These are phyloP conservation scores for Clavelina lepadiformis DNA, from an alignment of 23 tunicate species.

Conservation along the genomic window DNA sequence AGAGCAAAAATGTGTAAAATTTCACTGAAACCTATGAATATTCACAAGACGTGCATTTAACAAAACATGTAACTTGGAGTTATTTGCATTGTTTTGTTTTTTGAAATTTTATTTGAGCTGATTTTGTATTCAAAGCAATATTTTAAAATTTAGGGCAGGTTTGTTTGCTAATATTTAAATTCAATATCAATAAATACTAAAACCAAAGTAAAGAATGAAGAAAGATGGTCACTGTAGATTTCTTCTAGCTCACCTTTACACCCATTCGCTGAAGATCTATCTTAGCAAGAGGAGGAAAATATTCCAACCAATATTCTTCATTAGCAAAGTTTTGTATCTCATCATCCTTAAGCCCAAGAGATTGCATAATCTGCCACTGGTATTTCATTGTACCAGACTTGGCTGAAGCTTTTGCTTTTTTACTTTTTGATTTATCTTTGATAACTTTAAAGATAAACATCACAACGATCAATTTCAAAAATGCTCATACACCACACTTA, in stretches of 20 bases:
- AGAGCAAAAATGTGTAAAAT: not conserved
- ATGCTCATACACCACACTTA: too few relatives aligned
- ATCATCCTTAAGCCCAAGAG: conserved; percentile 76
- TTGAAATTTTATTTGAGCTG: too few relatives aligned
- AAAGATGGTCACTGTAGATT: too few relatives aligned
- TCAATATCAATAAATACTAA: too few relatives aligned
- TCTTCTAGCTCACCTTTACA: conserved; percentile 57
- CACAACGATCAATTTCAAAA: not conserved
- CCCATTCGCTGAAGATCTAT: conserved; percentile 83
- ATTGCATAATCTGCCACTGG: conserved; percentile 97
- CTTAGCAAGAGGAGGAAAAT: conserved; percentile 83
- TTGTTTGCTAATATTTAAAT: too few relatives aligned
- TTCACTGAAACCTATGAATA: too few relatives aligned
- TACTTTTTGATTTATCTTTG: conserved; percentile 87
- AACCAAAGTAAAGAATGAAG: too few relatives aligned
- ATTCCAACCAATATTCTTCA: conserved; percentile 78
- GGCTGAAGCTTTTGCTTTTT: conserved; percentile 93
- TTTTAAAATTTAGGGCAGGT: too few relatives aligned
- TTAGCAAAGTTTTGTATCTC: conserved; percentile 82
- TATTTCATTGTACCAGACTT: conserved; percentile 73
- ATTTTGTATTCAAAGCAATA: too few relatives aligned
- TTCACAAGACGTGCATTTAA: too few relatives aligned
- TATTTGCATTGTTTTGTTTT: too few relatives aligned
- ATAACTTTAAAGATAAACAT: conserved; percentile 48
- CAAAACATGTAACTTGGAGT: too few relatives aligned